phyloP scores from a whole-genome alignment of 1,140 invertebrate genomes.

The Uloborus diversus region DNA sequence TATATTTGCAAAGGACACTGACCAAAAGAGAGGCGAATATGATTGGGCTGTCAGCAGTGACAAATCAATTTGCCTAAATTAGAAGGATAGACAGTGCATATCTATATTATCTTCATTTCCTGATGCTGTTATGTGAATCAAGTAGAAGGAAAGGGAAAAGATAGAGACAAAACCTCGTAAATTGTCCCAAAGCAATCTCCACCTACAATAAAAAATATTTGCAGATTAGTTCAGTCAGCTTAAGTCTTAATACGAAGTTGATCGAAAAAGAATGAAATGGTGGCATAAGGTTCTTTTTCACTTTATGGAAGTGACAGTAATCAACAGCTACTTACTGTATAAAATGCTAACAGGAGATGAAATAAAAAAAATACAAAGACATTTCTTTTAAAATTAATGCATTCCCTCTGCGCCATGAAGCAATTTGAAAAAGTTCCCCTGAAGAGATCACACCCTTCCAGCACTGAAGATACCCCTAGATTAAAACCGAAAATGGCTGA shows the following conservation, averaged over 20 bases:
- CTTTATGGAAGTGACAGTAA: background rate
- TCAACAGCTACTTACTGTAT: background rate
- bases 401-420: background rate
- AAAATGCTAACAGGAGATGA: background rate
- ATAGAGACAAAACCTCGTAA: constrained; percentile 1
- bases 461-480: no score
- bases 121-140: background rate
- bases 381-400: background rate
- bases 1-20: constrained; percentile 1
- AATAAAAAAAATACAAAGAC: background rate
- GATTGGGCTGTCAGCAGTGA: constrained; percentile 9
- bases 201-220: constrained; percentile 7
- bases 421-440: background rate
- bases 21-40: background rate
- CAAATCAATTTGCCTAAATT: background rate
- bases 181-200: constrained; percentile 62
- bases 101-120: constrained; percentile 54
- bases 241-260: background rate
- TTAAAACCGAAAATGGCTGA: background rate
- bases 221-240: constrained; percentile 11
- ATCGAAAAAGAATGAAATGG: background rate
- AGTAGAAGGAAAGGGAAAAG: constrained; percentile 33
- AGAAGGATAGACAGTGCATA: constrained; percentile 43
- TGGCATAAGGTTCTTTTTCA: constrained; percentile 1
- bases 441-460: background rate